Conservation (phyloP, 2,797 vertebrate species). For the Falco cherrug region DNA sequence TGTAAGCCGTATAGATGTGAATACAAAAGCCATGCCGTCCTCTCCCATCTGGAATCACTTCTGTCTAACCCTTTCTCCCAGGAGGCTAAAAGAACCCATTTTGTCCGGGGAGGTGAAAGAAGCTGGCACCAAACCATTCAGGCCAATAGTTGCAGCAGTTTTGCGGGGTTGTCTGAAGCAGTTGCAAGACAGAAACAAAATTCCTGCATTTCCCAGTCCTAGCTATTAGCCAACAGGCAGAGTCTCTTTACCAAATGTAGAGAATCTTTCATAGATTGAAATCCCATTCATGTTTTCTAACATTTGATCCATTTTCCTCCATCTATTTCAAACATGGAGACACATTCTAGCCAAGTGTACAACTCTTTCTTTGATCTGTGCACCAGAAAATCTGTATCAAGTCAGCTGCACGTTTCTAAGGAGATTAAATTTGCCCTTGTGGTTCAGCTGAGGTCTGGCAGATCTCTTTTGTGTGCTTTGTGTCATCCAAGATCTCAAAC, state of each 20-base stretch:
- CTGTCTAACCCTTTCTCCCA: background rate
- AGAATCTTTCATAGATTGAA: background rate
- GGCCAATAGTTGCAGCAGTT: background rate
- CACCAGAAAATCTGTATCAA: conserved; percentile 58
- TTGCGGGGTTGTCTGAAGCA: background rate
- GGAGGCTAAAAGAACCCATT: background rate
- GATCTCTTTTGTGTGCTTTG: conserved; percentile 8
- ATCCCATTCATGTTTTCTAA: background rate
- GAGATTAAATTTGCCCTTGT: conserved; percentile 51
- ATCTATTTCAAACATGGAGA: background rate
- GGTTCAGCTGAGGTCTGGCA: conserved; percentile 31
- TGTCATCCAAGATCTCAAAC: background rate
- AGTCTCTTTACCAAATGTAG: background rate
- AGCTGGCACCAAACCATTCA: background rate
- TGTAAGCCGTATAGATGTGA: background rate
- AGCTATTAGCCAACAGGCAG: background rate
- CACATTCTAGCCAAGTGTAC: background rate
- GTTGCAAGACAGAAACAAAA: background rate
- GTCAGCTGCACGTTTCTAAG: conserved; percentile 54
- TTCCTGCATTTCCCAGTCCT: background rate
- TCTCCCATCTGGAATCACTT: background rate
- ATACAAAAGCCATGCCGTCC: background rate
- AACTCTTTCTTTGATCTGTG: conserved; percentile 31
- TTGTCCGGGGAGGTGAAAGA: background rate
- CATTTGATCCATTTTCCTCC: background rate